Conservation (phyloP, 2,797 vertebrate species). For the Hapalemur alaotrensis region DNA sequence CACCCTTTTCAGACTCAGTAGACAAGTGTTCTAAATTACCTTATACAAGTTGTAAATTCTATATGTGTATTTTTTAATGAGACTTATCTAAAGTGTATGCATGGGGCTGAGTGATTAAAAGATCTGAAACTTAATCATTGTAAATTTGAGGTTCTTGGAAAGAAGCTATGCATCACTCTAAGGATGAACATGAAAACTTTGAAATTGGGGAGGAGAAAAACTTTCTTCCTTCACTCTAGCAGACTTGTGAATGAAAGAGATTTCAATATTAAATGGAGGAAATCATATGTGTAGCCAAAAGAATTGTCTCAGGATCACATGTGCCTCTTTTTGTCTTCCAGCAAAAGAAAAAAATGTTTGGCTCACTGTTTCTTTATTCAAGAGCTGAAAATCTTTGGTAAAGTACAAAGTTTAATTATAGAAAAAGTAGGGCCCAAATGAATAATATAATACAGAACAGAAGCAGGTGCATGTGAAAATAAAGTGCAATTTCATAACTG, state of each 20-base stretch:
- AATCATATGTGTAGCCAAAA: not conserved
- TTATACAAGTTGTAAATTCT: not conserved
- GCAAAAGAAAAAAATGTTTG: not conserved
- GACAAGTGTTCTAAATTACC: not conserved
- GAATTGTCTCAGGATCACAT: not conserved
- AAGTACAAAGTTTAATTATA: slow-evolving; percentile 34
- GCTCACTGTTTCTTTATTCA: not conserved
- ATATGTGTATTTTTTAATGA: not conserved
- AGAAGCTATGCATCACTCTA: not conserved
- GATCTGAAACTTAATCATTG: not conserved
- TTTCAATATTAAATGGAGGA: slow-evolving; percentile 9
- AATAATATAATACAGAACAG: slow-evolving; percentile 41
- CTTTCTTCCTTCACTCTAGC: not conserved
- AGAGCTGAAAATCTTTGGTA: slow-evolving; percentile 27
- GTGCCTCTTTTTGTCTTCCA: slow-evolving; percentile 1
- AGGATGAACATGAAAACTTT: not conserved
- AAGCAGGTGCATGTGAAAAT: slow-evolving; percentile 36
- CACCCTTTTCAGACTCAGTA: not conserved
- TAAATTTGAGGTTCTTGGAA: not conserved
- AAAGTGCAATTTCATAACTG: slow-evolving; percentile 49
- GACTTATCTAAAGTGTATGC: not conserved
- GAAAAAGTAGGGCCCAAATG: not conserved
- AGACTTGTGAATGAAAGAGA: not conserved
- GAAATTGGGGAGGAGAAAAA: not conserved
- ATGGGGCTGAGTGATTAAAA: not conserved